These are phyloP conservation scores for Synodontis membranacea DNA, from an alignment of 2,113 vertebrate species.

Conservation along the genomic window DNA sequence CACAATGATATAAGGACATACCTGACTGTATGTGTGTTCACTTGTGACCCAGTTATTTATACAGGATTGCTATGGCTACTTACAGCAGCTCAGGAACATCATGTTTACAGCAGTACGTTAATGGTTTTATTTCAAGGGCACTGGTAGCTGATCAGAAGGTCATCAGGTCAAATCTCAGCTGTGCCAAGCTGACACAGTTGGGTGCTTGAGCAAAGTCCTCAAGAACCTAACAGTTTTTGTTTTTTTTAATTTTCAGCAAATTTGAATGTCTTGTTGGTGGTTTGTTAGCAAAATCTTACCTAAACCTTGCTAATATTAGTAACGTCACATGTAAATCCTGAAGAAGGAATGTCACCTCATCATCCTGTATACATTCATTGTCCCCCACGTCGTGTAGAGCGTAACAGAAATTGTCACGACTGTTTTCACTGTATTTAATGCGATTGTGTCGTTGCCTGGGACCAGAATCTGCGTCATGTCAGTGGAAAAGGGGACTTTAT, in stretches of 20 bases:
- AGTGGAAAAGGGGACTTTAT: not conserved
- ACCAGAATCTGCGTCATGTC: not conserved
- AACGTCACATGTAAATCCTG: not conserved
- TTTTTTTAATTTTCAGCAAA: too few relatives aligned
- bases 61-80: not conserved
- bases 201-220: too few relatives aligned
- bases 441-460: not conserved
- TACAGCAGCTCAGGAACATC: not conserved
- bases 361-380: not conserved
- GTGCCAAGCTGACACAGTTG: too few relatives aligned
- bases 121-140: not conserved
- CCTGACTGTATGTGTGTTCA: not conserved
- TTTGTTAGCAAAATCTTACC: not conserved
- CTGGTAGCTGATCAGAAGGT: not conserved
- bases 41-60: not conserved
- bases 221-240: too few relatives aligned
- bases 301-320: not conserved
- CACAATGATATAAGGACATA: not conserved
- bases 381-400: not conserved
- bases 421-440: not conserved
- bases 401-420: not conserved
- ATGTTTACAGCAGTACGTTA: not conserved
- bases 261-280: not conserved
- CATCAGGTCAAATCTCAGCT: not conserved
- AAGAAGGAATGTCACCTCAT: not conserved